Conservation (phyloP, 2,797 vertebrate species). For the Falco columbarius region DNA sequence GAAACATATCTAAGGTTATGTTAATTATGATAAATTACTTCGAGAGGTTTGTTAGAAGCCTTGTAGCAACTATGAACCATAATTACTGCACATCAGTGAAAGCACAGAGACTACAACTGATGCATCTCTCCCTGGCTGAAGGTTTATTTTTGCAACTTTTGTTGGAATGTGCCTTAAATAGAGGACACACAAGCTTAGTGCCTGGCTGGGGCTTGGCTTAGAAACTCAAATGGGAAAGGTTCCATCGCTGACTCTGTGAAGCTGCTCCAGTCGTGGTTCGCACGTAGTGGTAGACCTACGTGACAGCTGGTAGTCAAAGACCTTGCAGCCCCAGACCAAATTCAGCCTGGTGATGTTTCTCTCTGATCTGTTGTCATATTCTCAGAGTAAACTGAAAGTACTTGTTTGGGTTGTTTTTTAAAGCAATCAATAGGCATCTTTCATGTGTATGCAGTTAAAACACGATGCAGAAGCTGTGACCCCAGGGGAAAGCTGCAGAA, state of each 20-base stretch:
- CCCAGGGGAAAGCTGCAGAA: background rate
- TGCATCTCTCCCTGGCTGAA: background rate
- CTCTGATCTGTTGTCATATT: background rate
- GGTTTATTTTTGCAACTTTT: background rate
- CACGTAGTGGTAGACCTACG: rapidly evolving
- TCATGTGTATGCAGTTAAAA: rapidly evolving
- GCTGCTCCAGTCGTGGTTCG: background rate
- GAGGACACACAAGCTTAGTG: background rate
- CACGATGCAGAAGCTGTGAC: background rate
- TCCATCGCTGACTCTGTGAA: background rate
- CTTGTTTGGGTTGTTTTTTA: rapidly evolving
- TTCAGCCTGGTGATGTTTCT: background rate
- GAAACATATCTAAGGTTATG: constrained; percentile 59
- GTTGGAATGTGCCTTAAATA: background rate
- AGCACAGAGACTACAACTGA: rapidly evolving
- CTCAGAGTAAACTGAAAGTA: background rate
- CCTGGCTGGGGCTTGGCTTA: background rate
- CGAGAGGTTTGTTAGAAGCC: constrained; percentile 51
- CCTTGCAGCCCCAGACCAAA: background rate
- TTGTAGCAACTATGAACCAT: constrained; percentile 43
- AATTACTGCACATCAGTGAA: constrained; percentile 27
- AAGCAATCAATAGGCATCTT: background rate
- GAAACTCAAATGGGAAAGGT: background rate
- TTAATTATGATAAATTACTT: constrained; percentile 74
- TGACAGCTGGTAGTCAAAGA: background rate